Percentiles rank a stretch among this genome's conserved stretches.
These are phyloP conservation scores for Camponotus floridanus DNA, from an alignment of 1,140 invertebrate species.

Conservation along the genomic window DNA sequence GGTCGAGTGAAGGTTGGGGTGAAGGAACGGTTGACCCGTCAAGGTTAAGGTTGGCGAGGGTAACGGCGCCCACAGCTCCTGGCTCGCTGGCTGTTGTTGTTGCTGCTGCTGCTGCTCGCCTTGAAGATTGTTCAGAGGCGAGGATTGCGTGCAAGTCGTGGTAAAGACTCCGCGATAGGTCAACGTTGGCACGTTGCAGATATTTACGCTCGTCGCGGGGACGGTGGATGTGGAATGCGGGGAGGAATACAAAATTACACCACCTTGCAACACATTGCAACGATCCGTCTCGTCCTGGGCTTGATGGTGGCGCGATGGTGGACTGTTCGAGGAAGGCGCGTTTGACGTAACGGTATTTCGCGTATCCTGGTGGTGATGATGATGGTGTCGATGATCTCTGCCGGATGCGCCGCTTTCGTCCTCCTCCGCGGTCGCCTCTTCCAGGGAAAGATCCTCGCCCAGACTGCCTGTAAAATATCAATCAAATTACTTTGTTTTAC, in stretches of 20 bases:
- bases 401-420: constrained; percentile 90
- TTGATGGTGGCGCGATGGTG: constrained; percentile 82
- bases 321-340: constrained; percentile 85
- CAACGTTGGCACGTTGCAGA: constrained; percentile 85
- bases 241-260: constrained; percentile 83
- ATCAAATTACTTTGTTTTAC: constrained; percentile 53
- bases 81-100: constrained; percentile 76
- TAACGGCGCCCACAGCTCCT: constrained; percentile 84
- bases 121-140: constrained; percentile 84
- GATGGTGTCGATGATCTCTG: constrained; percentile 83
- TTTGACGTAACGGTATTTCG: constrained; percentile 84
- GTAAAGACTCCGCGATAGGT: constrained; percentile 91
- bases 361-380: constrained; percentile 84
- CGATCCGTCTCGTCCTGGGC: constrained; percentile 82
- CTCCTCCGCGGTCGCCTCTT: constrained; percentile 89
- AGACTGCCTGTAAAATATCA: constrained; percentile 89
- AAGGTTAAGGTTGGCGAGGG: constrained; percentile 85
- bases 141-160: constrained; percentile 88
- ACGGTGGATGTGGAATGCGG: constrained; percentile 78
- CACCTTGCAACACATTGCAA: constrained; percentile 82
- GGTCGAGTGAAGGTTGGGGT: constrained; percentile 78
- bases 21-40: constrained; percentile 81
- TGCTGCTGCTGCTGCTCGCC: constrained; percentile 79
- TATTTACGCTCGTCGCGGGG: constrained; percentile 86
- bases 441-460: constrained; percentile 91